Percentiles rank a stretch among this genome's conserved stretches.
Conservation (phyloP, 2,113 vertebrate genomes). For the Phalacrocorax pelagicus region DNA sequence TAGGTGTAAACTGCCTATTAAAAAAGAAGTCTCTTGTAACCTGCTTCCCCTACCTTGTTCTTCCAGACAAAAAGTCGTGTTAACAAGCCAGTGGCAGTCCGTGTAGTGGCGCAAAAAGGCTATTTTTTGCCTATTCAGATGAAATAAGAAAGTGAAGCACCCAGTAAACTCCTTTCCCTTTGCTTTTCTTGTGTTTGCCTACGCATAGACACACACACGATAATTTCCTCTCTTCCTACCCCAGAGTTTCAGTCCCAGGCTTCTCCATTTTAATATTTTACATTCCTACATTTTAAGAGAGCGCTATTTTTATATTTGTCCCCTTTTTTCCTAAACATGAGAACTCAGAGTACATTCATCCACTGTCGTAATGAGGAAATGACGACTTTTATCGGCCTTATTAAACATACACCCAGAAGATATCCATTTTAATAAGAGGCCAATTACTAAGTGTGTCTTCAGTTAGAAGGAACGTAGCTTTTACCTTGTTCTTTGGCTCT, state of each 20-base stretch:
- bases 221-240: neutral
- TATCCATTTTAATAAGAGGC: slow-evolving; percentile 84
- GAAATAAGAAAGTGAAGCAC: slow-evolving; percentile 54
- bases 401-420: slow-evolving; percentile 82
- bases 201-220: neutral
- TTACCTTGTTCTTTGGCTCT: slow-evolving; percentile 84
- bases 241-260: slow-evolving; percentile 27
- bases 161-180: slow-evolving; percentile 11
- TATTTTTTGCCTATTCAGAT: slow-evolving; percentile 57
- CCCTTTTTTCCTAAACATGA: slow-evolving; percentile 61
- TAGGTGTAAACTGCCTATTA: slow-evolving; percentile 17
- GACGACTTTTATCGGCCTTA: slow-evolving; percentile 83
- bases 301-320: slow-evolving; percentile 74
- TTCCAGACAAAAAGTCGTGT: slow-evolving; percentile 34
- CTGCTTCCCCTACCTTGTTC: slow-evolving; percentile 18
- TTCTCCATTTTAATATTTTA: slow-evolving; percentile 64
- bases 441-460: slow-evolving; percentile 85
- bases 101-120: slow-evolving; percentile 37
- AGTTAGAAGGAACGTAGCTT: slow-evolving; percentile 82
- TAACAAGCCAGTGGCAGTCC: slow-evolving; percentile 36
- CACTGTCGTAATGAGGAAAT: slow-evolving; percentile 80
- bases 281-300: slow-evolving; percentile 68
- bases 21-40: slow-evolving; percentile 32
- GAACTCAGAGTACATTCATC: slow-evolving; percentile 69
- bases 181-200: neutral